A percentile compares a stretch with the other conserved stretches of the same genome.
phyloP scores from a whole-genome alignment of 2,113 vertebrate species.

The Rana temporaria region DNA sequence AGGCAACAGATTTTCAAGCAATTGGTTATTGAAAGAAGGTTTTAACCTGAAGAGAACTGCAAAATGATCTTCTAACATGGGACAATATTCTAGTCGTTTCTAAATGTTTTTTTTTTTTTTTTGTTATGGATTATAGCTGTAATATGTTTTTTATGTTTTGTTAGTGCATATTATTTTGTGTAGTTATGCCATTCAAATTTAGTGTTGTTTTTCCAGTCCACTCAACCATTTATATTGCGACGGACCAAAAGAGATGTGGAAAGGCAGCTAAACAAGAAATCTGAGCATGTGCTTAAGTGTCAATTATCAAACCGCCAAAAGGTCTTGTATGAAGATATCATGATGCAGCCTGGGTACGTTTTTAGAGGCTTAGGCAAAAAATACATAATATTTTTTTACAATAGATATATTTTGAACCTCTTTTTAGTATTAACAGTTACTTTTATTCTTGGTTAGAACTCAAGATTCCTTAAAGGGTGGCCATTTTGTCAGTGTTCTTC shows the following conservation, averaged over 20 bases:
- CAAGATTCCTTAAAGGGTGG: constrained; percentile 85
- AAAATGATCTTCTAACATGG: no score
- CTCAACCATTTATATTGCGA: constrained; percentile 84
- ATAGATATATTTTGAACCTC: background rate
- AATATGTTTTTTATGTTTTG: background rate
- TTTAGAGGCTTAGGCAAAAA: no score
- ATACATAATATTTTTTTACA: no score
- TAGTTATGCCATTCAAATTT: background rate
- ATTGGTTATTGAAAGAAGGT: no score
- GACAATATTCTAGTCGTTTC: no score
- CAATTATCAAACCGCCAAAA: constrained; percentile 82
- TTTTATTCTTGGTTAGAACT: constrained; percentile 67
- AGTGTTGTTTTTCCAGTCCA: constrained; percentile 71
- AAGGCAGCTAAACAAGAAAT: constrained; percentile 86
- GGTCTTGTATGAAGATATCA: constrained; percentile 83
- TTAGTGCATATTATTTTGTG: background rate
- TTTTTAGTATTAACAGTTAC: background rate
- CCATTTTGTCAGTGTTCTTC: constrained; percentile 83
- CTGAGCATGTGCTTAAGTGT: constrained; percentile 85
- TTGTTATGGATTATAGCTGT: background rate
- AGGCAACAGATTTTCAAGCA: no score
- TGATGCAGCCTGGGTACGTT: constrained; percentile 79
- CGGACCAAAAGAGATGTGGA: constrained; percentile 86
- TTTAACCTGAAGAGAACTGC: no score
- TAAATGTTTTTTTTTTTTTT: background rate